These are phyloP conservation scores for Paratrypauchen microcephalus DNA, from an alignment of 2,797 vertebrate species.

Conservation along the genomic window DNA sequence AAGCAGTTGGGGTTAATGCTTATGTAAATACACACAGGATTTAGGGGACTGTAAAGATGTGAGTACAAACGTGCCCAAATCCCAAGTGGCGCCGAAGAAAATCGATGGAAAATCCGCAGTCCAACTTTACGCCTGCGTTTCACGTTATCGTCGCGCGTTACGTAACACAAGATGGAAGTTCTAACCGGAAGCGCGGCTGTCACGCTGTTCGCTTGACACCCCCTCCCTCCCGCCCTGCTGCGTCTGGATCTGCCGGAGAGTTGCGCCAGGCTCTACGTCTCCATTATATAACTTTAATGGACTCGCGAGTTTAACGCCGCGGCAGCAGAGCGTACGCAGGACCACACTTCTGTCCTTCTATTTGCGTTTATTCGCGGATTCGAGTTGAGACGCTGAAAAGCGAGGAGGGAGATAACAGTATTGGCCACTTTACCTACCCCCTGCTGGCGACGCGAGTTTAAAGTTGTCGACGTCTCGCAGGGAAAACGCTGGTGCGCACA, in stretches of 20 bases:
- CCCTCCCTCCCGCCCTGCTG: slow-evolving; percentile 55
- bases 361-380: slow-evolving; percentile 30
- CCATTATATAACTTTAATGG: slow-evolving; percentile 70
- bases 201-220: accelerated
- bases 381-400: background rate
- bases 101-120: background rate
- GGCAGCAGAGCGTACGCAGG: slow-evolving; percentile 4
- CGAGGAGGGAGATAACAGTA: slow-evolving; percentile 2
- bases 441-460: slow-evolving; percentile 43
- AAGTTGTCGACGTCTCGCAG: slow-evolving; percentile 62
- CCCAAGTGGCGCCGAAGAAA: background rate
- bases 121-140: background rate
- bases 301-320: slow-evolving; percentile 46
- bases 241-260: slow-evolving; percentile 59
- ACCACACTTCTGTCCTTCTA: slow-evolving; percentile 6
- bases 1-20: too few relatives aligned
- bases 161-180: slow-evolving; percentile 28
- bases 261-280: slow-evolving; percentile 49
- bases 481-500: slow-evolving; percentile 30
- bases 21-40: accelerated
- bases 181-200: background rate
- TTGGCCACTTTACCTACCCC: slow-evolving; percentile 19
- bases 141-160: background rate
- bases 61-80: too few relatives aligned
- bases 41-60: too few relatives aligned